Conservation (phyloP, 2,797 vertebrate genomes). For the Vultur gryphus region DNA sequence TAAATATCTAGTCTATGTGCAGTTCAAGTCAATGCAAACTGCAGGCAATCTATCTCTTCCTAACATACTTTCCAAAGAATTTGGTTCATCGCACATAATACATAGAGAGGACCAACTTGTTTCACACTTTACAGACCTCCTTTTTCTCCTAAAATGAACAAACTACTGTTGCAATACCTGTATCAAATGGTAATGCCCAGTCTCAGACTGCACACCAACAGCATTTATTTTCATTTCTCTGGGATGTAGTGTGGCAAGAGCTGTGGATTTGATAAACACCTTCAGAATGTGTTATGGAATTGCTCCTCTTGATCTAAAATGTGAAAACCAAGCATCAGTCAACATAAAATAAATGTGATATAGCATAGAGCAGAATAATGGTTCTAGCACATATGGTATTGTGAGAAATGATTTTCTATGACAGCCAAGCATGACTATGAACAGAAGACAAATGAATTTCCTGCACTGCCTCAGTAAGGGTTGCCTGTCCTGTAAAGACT, state of each 20-base stretch:
- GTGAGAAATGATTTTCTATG: slow-evolving; percentile 38
- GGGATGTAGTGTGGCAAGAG: background rate
- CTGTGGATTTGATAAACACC: background rate
- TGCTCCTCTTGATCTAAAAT: background rate
- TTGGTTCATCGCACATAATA: background rate
- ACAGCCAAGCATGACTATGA: slow-evolving; percentile 42
- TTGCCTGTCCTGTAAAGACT: slow-evolving; percentile 28
- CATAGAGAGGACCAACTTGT: background rate
- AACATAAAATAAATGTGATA: slow-evolving; percentile 30
- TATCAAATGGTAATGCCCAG: background rate
- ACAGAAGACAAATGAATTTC: slow-evolving; percentile 56
- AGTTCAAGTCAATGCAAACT: background rate
- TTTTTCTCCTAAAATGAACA: background rate
- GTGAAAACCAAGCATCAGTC: slow-evolving; percentile 5
- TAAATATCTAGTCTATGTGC: background rate
- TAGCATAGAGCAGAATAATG: background rate
- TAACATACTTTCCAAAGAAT: background rate
- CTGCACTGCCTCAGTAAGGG: slow-evolving; percentile 12
- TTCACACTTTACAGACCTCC: background rate
- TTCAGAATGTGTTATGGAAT: background rate
- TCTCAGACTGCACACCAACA: background rate
- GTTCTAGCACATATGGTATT: slow-evolving; percentile 25
- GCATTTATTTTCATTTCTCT: background rate
- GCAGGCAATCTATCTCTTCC: background rate
- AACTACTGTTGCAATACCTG: background rate